Base-by-base conservation (phyloP, 2,888 invertebrate genomes). In the Eurois occulta region DNA sequence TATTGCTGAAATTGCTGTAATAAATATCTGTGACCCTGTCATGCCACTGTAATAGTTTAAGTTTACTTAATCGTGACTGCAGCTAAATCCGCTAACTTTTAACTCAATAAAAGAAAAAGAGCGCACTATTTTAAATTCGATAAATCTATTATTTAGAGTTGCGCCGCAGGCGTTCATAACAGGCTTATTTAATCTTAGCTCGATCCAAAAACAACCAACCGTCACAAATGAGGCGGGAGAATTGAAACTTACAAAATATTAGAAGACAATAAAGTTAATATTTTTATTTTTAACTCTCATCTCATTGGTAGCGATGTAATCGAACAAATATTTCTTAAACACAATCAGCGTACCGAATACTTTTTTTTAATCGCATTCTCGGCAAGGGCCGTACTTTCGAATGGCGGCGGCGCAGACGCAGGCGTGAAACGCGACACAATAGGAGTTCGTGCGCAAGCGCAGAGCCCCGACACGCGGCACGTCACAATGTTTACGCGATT, bases 401-500 rank as follows among this genome's bases (percentile, higher is more conserved):
- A 91, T 88, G 83, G 84, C 86, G 55, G 35, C 64, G 87, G 89
- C 85, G 88, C 73, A 32, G 62, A 88, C 89, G 91, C 91, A 73
- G 90, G 92, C 94, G 94, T 95, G 94, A 95, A 95, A 94, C 92
- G 91, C 91, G 89, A 92, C 93, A 94, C 94, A 95, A 94, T 93
- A 88, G 90, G 86, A 90, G 89, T 88, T 95, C 95, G 94, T 94
- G 94, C 91, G 87, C 87, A 78, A 81, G 87, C 87, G 85, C 69
- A 81, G 87, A 81, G 85, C 88, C 76, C 86, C 86, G 78, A 88
- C 91, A 87, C 91, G 89, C 90, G 87, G 88, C 84, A 91, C 92
- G 93, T 95, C 94, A 92, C 94, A 95, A 95, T 95, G 95, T 95
- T 95, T 95, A 95, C 94, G 93, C 93, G 93, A 91, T 91, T 90